Percentiles rank a stretch among this genome's conserved stretches.
These are phyloP conservation scores for Pinna nobilis DNA, from an alignment of 1,140 invertebrate species.

Conservation along the genomic window DNA sequence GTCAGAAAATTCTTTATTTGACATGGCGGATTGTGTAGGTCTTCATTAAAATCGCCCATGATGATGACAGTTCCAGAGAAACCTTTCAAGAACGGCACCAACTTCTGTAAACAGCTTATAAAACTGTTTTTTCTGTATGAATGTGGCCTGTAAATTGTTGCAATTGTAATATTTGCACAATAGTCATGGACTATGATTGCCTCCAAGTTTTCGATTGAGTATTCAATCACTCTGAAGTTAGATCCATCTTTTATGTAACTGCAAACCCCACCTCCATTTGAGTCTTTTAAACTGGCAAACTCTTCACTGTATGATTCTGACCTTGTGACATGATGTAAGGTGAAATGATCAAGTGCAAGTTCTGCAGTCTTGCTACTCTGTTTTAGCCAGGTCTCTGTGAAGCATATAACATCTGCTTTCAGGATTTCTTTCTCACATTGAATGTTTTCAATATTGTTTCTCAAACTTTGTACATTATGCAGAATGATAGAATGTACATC, in stretches of 20 bases:
- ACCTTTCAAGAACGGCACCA: background rate
- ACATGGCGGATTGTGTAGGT: background rate
- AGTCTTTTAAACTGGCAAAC: background rate
- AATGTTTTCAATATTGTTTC: background rate
- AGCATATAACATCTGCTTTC: constrained; percentile 8
- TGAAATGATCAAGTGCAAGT: background rate
- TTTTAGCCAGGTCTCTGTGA: constrained; percentile 32
- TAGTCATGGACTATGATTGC: background rate
- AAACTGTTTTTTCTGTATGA: background rate
- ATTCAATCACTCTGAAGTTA: background rate
- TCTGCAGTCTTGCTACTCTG: too few relatives aligned
- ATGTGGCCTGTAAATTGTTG: background rate
- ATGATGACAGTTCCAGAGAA: background rate
- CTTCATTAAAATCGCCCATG: constrained; percentile 29
- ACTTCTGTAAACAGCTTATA: background rate
- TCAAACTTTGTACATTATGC: constrained; percentile 12
- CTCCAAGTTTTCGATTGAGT: background rate
- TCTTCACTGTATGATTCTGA: background rate
- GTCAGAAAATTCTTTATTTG: constrained; percentile 3
- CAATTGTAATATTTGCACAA: background rate
- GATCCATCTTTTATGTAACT: background rate
- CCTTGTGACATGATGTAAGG: background rate
- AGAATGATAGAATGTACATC: background rate
- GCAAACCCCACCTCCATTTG: background rate
- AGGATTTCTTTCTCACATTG: background rate